These are phyloP conservation scores for Lysiphlebus fabarum DNA, from an alignment of 1,140 invertebrate genomes.

Conservation along the genomic window DNA sequence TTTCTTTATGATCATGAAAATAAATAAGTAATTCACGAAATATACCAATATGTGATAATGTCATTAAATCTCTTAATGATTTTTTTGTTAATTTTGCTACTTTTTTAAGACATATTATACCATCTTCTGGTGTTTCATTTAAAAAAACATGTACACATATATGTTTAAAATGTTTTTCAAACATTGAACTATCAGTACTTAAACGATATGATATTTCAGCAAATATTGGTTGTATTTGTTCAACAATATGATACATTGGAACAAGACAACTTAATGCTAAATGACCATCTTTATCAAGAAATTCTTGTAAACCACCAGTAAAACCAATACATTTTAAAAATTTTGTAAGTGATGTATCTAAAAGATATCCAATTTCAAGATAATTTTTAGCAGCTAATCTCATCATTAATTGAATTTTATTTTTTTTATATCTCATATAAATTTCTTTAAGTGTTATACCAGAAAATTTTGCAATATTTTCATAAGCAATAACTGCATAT, in stretches of 20 bases:
- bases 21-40: conserved; percentile 59
- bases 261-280: conserved; percentile 62
- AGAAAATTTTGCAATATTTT: conserved; percentile 60
- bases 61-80: conserved; percentile 55
- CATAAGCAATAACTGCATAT: conserved; percentile 59
- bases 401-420: conserved; percentile 61
- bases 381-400: conserved; percentile 60
- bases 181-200: conserved; percentile 57
- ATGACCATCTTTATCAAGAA: conserved; percentile 59
- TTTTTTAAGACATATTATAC: conserved; percentile 59
- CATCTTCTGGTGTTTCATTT: conserved; percentile 56
- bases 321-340: conserved; percentile 61
- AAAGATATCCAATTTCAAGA: conserved; percentile 50
- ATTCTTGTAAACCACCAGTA: conserved; percentile 57
- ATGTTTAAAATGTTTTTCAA: conserved; percentile 58
- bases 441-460: conserved; percentile 60
- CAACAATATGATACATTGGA: conserved; percentile 55
- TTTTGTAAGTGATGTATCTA: conserved; percentile 54
- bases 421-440: conserved; percentile 66
- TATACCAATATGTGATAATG: conserved; percentile 55
- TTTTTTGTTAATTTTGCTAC: conserved; percentile 58
- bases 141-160: conserved; percentile 66
- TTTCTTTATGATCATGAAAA: conserved; percentile 63
- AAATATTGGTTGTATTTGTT: conserved; percentile 57
- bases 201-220: conserved; percentile 61